Evolutionary conservation across 2,797 vertebrate genomes (phyloP).

Genomic region (Pyrocephalus nanus): DNA sequence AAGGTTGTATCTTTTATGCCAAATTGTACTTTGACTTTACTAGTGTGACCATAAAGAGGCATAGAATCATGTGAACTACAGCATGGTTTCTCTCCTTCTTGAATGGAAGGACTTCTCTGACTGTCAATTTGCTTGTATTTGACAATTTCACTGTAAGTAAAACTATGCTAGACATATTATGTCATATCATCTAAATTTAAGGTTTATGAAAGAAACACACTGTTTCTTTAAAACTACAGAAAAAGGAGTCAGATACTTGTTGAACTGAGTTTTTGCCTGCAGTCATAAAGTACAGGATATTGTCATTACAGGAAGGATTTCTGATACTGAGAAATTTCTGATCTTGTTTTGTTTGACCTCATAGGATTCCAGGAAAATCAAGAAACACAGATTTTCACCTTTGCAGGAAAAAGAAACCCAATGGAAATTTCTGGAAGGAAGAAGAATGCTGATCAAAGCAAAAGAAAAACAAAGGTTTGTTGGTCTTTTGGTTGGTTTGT

Average conservation of each 20-base stretch:
- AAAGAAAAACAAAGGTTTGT: neutral
- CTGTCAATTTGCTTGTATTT: conserved; percentile 33
- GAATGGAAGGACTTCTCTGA: neutral
- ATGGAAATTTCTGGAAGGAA: neutral
- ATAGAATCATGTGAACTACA: neutral
- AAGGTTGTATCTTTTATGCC: neutral
- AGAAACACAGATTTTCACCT: neutral
- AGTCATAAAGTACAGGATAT: neutral
- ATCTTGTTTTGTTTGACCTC: neutral
- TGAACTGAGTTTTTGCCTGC: neutral
- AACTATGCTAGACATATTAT: conserved; percentile 13
- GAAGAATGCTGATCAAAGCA: neutral
- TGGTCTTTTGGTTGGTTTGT: neutral
- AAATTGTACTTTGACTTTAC: conserved; percentile 47
- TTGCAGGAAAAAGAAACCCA: neutral
- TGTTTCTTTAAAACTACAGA: neutral
- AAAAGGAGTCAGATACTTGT: neutral
- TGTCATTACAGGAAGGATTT: neutral
- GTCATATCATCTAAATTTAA: neutral
- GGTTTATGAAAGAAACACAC: neutral
- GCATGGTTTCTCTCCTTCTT: conserved; percentile 11
- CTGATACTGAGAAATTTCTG: neutral
- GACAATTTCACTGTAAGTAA: neutral
- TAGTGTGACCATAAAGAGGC: neutral
- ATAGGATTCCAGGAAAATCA: neutral